A percentile compares a stretch with the other conserved stretches of the same genome.
These are phyloP conservation scores for Caloenas nicobarica DNA, from an alignment of 2,113 vertebrate genomes.

Conservation along the genomic window DNA sequence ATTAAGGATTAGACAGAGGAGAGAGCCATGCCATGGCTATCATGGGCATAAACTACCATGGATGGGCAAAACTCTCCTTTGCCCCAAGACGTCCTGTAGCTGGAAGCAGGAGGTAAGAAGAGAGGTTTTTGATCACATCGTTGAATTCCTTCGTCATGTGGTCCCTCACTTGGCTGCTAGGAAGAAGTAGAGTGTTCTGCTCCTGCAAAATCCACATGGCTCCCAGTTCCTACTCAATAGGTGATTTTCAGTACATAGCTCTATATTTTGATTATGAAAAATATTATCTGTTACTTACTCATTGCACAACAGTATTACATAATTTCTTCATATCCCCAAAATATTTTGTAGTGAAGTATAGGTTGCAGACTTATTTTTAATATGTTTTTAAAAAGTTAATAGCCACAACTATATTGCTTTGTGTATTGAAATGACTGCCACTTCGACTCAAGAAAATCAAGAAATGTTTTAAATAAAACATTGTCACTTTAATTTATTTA, in stretches of 20 bases:
- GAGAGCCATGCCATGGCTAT: neutral
- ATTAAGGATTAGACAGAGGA: neutral
- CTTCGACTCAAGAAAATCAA: neutral
- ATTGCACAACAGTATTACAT: neutral
- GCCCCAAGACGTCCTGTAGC: neutral
- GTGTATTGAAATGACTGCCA: neutral
- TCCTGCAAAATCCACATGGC: neutral
- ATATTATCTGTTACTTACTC: neutral
- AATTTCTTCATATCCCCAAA: neutral
- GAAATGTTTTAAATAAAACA: neutral
- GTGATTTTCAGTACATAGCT: neutral
- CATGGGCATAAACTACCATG: neutral
- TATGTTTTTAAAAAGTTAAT: neutral
- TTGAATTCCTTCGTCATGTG: neutral
- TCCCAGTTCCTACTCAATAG: neutral
- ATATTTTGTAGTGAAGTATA: neutral
- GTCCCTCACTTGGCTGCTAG: neutral
- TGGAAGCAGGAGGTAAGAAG: neutral
- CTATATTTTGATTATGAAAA: neutral
- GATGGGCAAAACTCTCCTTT: neutral
- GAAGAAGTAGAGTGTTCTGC: neutral
- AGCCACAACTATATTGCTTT: neutral
- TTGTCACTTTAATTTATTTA: neutral
- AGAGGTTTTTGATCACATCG: neutral
- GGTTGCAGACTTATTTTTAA: neutral